These are phyloP conservation scores for Acipenser transmontanus DNA, from an alignment of 2,797 vertebrate species.

Conservation along the genomic window DNA sequence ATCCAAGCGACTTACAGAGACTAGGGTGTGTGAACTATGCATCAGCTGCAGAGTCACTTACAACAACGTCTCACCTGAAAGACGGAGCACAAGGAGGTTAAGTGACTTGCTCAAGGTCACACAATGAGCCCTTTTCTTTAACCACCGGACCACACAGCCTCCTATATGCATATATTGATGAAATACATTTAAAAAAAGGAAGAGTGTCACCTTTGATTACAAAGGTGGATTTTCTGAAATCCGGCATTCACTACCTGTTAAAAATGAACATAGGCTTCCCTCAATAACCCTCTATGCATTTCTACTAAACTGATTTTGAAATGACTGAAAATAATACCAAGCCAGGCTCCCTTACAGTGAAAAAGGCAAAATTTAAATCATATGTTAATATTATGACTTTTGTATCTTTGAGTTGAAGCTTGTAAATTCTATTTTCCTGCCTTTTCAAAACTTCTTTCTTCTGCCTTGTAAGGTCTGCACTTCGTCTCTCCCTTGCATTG, in stretches of 20 bases:
- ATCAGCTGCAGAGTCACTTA: no score
- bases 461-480: constrained; percentile 8
- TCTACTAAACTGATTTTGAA: no score
- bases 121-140: no score
- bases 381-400: constrained; percentile 14
- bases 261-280: constrained; percentile 3
- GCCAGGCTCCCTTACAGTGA: not conserved
- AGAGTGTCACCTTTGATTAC: constrained; percentile 12
- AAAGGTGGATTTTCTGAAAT: constrained; percentile 13
- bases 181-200: constrained; percentile 12
- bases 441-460: constrained; percentile 15
- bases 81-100: no score
- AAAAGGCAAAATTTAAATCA: constrained; percentile 14
- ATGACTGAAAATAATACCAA: no score
- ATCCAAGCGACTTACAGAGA: no score
- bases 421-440: constrained; percentile 1
- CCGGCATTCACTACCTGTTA: constrained; percentile 2
- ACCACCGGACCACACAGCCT: no score
- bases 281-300: constrained; percentile 1
- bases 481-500: constrained; percentile 6
- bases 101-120: no score
- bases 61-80: no score
- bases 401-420: not conserved
- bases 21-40: no score
- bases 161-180: constrained; percentile 4